Conservation (phyloP, 2,888 invertebrate genomes). For the Ctenicera cuprea region DNA sequence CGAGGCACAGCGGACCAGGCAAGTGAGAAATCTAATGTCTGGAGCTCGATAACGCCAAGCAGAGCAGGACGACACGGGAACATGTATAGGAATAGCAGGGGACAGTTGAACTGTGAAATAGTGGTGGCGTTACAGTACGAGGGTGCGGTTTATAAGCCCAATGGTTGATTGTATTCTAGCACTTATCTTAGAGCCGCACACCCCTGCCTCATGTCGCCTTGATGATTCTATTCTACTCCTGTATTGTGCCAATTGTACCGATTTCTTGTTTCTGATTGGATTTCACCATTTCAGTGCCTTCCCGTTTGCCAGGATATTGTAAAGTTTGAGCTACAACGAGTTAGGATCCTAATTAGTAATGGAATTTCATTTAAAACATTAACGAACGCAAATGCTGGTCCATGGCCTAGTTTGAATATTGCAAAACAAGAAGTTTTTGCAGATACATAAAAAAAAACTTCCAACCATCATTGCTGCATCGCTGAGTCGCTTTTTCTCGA, state of each 20-base stretch:
- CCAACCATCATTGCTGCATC: slow-evolving; percentile 16
- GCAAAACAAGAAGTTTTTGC: not conserved
- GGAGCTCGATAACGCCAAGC: slow-evolving; percentile 34
- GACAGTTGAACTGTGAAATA: slow-evolving; percentile 53
- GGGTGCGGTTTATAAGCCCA: slow-evolving; percentile 48
- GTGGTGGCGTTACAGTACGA: slow-evolving; percentile 37
- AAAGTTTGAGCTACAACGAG: slow-evolving; percentile 19
- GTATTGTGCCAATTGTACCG: slow-evolving; percentile 65
- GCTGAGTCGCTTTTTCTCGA: slow-evolving; percentile 28
- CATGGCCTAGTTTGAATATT: not conserved
- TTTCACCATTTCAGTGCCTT: slow-evolving; percentile 42
- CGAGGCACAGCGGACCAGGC: slow-evolving; percentile 48
- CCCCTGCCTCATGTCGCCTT: slow-evolving; percentile 58
- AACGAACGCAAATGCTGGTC: not conserved
- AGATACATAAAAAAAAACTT: slow-evolving; percentile 21
- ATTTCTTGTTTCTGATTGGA: slow-evolving; percentile 65
- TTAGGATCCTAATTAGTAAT: slow-evolving; percentile 19
- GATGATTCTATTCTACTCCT: slow-evolving; percentile 61
- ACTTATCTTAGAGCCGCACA: slow-evolving; percentile 63
- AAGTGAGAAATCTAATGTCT: slow-evolving; percentile 46
- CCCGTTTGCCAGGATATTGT: slow-evolving; percentile 27
- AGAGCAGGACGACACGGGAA: slow-evolving; percentile 44
- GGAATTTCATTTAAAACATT: not conserved
- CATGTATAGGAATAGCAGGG: slow-evolving; percentile 48
- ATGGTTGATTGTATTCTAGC: slow-evolving; percentile 55